phyloP scores from a whole-genome alignment of 2,797 vertebrate genomes.

The Lagorchestes hirsutus region DNA sequence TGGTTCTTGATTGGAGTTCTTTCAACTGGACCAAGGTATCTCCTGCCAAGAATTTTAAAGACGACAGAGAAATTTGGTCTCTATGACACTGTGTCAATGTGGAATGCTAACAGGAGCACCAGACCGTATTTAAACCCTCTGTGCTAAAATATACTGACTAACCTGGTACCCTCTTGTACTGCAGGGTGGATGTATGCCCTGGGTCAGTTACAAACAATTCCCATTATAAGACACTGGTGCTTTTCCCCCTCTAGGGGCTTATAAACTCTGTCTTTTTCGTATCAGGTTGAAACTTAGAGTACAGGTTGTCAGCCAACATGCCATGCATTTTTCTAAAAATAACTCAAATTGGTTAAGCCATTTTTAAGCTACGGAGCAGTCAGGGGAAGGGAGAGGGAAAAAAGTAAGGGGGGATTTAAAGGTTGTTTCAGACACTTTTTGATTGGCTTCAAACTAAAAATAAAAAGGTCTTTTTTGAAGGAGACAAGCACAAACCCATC shows the following conservation, averaged over 20 bases:
- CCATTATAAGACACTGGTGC: conserved; percentile 51
- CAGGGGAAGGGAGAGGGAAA: not conserved
- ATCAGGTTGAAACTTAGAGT: conserved; percentile 78
- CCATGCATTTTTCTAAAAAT: conserved; percentile 80
- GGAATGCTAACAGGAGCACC: not conserved
- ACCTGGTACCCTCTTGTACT: not conserved
- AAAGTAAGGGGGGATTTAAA: conserved; percentile 62
- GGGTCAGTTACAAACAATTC: conserved; percentile 57
- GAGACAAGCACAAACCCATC: not conserved
- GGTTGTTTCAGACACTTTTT: conserved; percentile 38
- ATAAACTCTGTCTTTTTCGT: conserved; percentile 71
- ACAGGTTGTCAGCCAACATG: conserved; percentile 78
- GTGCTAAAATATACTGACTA: not conserved
- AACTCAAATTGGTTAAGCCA: conserved; percentile 75
- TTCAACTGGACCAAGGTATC: not conserved
- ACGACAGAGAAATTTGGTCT: not conserved
- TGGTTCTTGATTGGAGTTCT: not conserved
- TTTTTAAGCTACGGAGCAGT: conserved; percentile 70
- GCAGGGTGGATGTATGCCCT: not conserved
- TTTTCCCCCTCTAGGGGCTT: not conserved
- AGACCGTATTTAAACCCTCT: conserved; percentile 12
- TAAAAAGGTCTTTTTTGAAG: conserved; percentile 13
- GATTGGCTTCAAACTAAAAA: conserved; percentile 61
- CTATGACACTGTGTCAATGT: not conserved
- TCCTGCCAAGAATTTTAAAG: not conserved